Evolutionary conservation across 2,113 vertebrate species (phyloP), one percentile per base, ranked within the genome.

Genomic region (Eleginops maclovinus): DNA sequence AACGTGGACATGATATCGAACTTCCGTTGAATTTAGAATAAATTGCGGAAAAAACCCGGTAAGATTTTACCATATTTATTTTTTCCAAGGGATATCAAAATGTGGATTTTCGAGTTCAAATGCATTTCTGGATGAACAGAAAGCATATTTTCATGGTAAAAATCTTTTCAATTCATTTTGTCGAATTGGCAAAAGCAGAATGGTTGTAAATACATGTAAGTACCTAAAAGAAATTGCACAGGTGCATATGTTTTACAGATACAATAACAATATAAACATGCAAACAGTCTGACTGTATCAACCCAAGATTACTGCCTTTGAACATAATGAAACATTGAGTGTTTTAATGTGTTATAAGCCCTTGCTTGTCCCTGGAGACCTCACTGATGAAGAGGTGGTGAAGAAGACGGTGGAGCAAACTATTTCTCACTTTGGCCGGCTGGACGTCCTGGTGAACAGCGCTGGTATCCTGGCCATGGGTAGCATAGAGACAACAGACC

Each of bases 401-500:
- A 94, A 75, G 87, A 93, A 58, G 66, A 91, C 91, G 0, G 93
- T 96, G 40, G 93, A 94, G 71, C 55, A 91, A 43, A 95, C 93
- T 0, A 17, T 96, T 3, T 81, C 89, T 63, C 92, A 82, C 73
- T 96, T 92, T 36, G 94, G 95, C 31, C 89, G 81, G 4, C 88
- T 96, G 71, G 95, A 96, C 9, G 89, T 96, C 55, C 88, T 96
- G 56, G 68, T 96, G 4, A 96, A 96, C 87, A 95, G 92, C 22
- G 95, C 95, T 9, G 95, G 95, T 2, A 94, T 96, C 74, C 83
- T 96, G 50, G 87, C 91, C 26, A 93, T 95, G 93, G 95, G 95
- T 69, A 89, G 85, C 63, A 94, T 96, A 44, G 95, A 96, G 89
- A 95, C 92, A 1, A 77, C 93, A 0, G 87, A 93, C 69, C 72